Evolutionary conservation across 2,888 invertebrate genomes (phyloP), one percentile per base, ranked within the genome.

Genomic region (Mesopsocus fuscifrons): DNA sequence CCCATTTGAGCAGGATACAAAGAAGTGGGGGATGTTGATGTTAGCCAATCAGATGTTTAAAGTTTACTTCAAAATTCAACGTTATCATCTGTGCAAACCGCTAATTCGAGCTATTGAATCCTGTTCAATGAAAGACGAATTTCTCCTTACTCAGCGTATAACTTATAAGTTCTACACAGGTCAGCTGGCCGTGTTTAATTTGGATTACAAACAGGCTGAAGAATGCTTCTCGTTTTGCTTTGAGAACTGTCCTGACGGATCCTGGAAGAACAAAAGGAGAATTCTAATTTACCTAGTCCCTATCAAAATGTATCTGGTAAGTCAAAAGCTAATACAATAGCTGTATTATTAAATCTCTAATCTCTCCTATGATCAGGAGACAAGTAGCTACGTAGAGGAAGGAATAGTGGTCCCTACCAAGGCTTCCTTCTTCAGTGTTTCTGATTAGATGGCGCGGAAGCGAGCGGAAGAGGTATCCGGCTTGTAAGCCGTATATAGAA

Each of bases 81-180:
- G 85, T 56, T 60, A 88, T 15, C 85, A 88, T 63, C 62, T 88
- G 41, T 87, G 85, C 59, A 95, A 88, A 61, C 97, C 98, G 0
- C 66, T 98, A 31, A 92, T 97, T 50, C 71, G 97, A 50, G 95
- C 97, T 1, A 94, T 98, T 49, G 97, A 97, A 54, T 87, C 89
- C 13, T 82, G 87, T 13, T 77, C 80, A 1, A 78, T 85, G 49
- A 89, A 88, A 60, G 87, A 92, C 44, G 74, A 75, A 46, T 97
- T 94, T 60, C 77, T 85, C 1, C 62, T 94, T 46, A 81, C 89
- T 8, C 95, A 98, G 57, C 82, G 87, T 57, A 87, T 98, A 43
- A 97, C 97, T 0, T 98, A 94, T 62, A 84, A 84, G 56, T 95
- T 95, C 61, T 97, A 91, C 63, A 88, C 94, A 15, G 97, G 97